Percentiles rank a stretch among this genome's conserved stretches.
These are phyloP conservation scores for Pseudococcus viburni DNA, from an alignment of 2,888 invertebrate species.

Conservation along the genomic window DNA sequence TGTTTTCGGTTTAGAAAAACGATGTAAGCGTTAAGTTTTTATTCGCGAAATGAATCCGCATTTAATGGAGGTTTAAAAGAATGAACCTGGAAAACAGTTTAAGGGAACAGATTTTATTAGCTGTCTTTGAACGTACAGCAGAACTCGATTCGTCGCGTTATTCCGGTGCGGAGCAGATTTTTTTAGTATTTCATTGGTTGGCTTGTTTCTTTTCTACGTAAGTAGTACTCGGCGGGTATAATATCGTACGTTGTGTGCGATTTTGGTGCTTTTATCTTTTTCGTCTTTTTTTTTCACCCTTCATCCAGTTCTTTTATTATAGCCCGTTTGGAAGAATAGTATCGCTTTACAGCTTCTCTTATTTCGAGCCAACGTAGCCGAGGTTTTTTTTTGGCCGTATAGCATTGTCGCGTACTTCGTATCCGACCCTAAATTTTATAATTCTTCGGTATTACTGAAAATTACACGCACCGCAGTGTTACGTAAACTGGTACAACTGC, in stretches of 20 bases:
- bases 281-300: slow-evolving; percentile 8
- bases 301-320: slow-evolving; percentile 54
- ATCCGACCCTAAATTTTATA: slow-evolving; percentile 50
- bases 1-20: neutral
- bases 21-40: slow-evolving; percentile 50
- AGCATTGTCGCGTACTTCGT: slow-evolving; percentile 29
- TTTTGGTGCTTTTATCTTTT: slow-evolving; percentile 53
- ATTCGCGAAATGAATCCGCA: slow-evolving; percentile 36
- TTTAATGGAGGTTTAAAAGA: slow-evolving; percentile 51
- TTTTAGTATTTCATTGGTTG: slow-evolving; percentile 39
- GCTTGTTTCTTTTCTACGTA: neutral
- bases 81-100: slow-evolving; percentile 53
- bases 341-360: slow-evolving; percentile 59
- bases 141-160: neutral
- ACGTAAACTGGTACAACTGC: slow-evolving; percentile 16
- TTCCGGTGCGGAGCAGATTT: slow-evolving; percentile 16
- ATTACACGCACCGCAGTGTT: slow-evolving; percentile 15
- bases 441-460: slow-evolving; percentile 34
- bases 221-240: neutral
- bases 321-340: slow-evolving; percentile 52
- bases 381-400: neutral
- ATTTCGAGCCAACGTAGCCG: slow-evolving; percentile 4
- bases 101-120: slow-evolving; percentile 61
- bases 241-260: slow-evolving; percentile 20
- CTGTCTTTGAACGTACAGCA: slow-evolving; percentile 7